Conservation (phyloP, 2,797 vertebrate genomes). For the Paedocypris micromegethes region DNA sequence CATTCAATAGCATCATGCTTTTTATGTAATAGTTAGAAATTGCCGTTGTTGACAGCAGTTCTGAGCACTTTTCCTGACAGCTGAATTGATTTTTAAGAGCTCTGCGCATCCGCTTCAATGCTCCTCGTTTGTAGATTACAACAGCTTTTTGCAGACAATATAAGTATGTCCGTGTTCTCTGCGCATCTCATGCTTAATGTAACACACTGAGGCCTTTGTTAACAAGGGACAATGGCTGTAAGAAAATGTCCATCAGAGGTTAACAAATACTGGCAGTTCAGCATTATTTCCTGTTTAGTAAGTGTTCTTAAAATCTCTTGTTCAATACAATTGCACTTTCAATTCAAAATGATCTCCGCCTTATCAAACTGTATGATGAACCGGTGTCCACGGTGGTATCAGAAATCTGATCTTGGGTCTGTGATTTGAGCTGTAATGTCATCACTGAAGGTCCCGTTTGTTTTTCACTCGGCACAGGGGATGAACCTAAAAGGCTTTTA, state of each 20-base stretch:
- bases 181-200: conserved; percentile 17
- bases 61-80: too few species aligned
- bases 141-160: neutral
- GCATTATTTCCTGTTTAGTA: conserved; percentile 1
- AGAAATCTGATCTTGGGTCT: conserved; percentile 14
- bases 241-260: conserved; percentile 17
- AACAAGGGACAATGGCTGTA: conserved; percentile 20
- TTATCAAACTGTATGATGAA: conserved; percentile 17
- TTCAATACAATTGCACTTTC: neutral
- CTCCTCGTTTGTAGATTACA: neutral
- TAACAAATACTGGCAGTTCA: conserved; percentile 19
- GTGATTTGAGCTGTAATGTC: conserved; percentile 12
- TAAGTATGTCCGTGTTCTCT: conserved; percentile 6
- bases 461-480: neutral
- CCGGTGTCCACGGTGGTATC: conserved; percentile 6
- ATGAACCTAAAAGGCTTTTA: conserved; percentile 10
- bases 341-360: neutral
- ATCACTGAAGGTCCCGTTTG: conserved; percentile 2
- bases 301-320: neutral
- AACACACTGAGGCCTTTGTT: conserved; percentile 35
- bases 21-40: too few species aligned
- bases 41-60: too few species aligned
- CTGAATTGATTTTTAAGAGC: neutral
- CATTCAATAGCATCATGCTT: too few species aligned
- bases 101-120: neutral